phyloP scores from a whole-genome alignment of 1,140 invertebrate species.

The Zaprionus kolodkinae region DNA sequence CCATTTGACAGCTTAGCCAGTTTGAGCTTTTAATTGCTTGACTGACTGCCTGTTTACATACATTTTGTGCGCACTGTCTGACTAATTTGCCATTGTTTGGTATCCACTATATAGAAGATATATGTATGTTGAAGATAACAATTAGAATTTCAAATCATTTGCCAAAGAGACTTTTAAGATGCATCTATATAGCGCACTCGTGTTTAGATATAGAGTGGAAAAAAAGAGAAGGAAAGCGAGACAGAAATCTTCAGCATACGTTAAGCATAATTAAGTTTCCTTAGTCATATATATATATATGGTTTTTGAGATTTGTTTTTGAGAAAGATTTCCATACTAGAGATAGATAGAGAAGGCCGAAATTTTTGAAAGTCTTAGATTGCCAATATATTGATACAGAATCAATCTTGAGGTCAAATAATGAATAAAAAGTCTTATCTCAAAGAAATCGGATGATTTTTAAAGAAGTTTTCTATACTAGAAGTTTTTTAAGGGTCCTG shows the following conservation, averaged over 20 bases:
- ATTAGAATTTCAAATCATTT: constrained; percentile 15
- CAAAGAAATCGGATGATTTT: too few relatives aligned
- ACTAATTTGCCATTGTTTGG: constrained; percentile 11
- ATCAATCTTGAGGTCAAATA: too few relatives aligned
- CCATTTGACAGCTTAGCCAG: constrained; percentile 29
- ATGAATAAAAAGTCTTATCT: too few relatives aligned
- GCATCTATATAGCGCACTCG: neutral
- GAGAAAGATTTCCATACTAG: too few relatives aligned
- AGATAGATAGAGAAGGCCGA: too few relatives aligned
- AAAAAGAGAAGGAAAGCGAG: neutral
- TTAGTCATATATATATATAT: too few relatives aligned
- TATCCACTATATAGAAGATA: neutral
- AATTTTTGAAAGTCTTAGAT: too few relatives aligned
- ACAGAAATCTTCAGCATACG: neutral
- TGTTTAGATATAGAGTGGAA: neutral
- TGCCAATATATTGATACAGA: too few relatives aligned
- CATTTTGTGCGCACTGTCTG: constrained; percentile 36
- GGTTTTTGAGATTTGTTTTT: too few relatives aligned
- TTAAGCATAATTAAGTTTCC: neutral
- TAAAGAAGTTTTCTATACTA: too few relatives aligned
- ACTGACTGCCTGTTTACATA: constrained; percentile 42
- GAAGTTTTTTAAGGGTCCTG: too few relatives aligned
- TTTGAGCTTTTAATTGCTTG: constrained; percentile 47
- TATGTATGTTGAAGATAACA: neutral
- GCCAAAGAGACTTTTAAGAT: neutral